phyloP scores from a whole-genome alignment of 64 coral and sea anemone genomes.

The Actinia equina region DNA sequence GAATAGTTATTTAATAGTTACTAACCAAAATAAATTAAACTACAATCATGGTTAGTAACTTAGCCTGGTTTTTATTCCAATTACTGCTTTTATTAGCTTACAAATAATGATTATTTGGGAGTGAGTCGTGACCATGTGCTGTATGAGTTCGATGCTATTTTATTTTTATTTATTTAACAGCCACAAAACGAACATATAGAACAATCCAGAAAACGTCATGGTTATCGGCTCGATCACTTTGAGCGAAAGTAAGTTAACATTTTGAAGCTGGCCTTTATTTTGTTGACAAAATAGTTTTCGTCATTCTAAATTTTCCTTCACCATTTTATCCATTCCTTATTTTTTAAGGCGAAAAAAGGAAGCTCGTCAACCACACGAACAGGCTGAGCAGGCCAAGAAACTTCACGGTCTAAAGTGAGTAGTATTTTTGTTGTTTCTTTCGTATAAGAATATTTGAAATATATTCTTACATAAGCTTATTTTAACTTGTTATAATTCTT shows the following conservation, averaged over 20 bases:
- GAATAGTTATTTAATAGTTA: background rate
- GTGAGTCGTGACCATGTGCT: background rate
- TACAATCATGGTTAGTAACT: constrained; percentile 1
- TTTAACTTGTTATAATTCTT: background rate
- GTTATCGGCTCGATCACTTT: constrained; percentile 92
- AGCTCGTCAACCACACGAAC: constrained; percentile 72
- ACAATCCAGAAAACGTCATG: constrained; percentile 91
- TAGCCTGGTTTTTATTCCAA: background rate
- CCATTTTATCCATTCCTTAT: too few species aligned
- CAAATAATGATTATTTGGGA: background rate
- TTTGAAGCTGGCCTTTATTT: background rate
- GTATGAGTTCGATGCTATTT: background rate
- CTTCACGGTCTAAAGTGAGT: constrained; percentile 94
- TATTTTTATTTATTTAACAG: background rate
- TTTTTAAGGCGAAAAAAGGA: constrained; percentile 87
- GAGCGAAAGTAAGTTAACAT: constrained; percentile 84
- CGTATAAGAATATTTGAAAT: background rate
- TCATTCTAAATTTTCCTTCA: too few species aligned
- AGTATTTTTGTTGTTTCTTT: background rate
- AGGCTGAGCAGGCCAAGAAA: constrained; percentile 95
- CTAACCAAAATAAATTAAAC: background rate
- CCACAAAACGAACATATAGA: constrained; percentile 99
- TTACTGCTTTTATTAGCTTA: background rate
- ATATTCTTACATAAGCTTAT: background rate
- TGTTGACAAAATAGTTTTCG: background rate